A percentile compares a stretch with the other conserved stretches of the same genome.
phyloP scores from a whole-genome alignment of 2,888 invertebrate genomes.

The Dinocampus coccinellae region DNA sequence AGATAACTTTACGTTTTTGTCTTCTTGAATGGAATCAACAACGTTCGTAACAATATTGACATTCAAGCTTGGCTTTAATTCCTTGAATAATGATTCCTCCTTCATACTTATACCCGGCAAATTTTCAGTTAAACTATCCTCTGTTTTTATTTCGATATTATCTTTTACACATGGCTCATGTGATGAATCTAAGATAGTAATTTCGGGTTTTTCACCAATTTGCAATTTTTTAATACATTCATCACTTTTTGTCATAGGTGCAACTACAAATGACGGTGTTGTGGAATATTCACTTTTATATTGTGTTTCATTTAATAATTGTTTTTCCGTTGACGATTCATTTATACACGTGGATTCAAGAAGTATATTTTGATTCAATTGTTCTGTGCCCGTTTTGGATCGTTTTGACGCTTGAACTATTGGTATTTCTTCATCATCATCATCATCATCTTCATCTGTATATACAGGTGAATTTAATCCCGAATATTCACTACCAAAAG shows the following conservation, averaged over 20 bases:
- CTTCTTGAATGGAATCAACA: not conserved
- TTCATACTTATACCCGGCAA: conserved; percentile 1
- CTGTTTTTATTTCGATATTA: not conserved
- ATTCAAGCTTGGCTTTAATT: not conserved
- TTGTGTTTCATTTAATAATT: conserved; percentile 30
- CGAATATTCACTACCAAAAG: not conserved
- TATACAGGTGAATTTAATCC: conserved; percentile 27
- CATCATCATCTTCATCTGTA: conserved; percentile 32
- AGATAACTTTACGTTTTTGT: conserved; percentile 9
- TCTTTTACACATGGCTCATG: not conserved
- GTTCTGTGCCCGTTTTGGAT: conserved; percentile 40
- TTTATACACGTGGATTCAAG: conserved; percentile 38
- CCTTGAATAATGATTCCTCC: conserved; percentile 27
- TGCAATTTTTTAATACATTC: not conserved
- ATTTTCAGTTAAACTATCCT: not conserved
- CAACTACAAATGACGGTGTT: not conserved
- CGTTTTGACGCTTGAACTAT: conserved; percentile 46
- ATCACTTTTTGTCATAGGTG: not conserved
- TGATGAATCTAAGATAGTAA: not conserved
- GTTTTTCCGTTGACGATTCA: conserved; percentile 35
- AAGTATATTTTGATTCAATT: conserved; percentile 26
- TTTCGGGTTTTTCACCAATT: not conserved
- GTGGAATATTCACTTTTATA: not conserved
- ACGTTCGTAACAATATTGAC: not conserved
- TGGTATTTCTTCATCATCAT: conserved; percentile 28